phyloP scores from a whole-genome alignment of 2,888 invertebrate species.

The Synanthedon tipuliformis region DNA sequence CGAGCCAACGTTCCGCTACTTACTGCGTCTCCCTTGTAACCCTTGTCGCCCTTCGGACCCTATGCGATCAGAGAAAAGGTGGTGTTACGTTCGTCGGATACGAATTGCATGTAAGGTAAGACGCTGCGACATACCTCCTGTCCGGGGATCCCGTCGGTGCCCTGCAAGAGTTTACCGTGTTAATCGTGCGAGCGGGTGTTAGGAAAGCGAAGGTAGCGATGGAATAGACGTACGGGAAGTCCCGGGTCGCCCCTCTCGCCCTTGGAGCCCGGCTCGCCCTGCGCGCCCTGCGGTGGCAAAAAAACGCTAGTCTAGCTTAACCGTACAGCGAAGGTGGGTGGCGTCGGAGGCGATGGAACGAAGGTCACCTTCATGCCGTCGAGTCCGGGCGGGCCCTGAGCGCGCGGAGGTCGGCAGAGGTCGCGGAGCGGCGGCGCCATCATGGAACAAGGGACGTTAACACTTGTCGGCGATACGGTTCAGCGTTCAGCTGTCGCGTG shows the following conservation, averaged over 20 bases:
- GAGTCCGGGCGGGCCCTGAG: slow-evolving; percentile 91
- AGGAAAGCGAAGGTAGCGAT: not conserved
- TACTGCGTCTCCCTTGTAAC: slow-evolving; percentile 86
- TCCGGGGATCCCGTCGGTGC: slow-evolving; percentile 93
- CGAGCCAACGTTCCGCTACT: slow-evolving; percentile 44
- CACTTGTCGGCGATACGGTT: not conserved
- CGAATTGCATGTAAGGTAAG: no score
- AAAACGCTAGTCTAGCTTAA: no score
- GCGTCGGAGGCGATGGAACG: not conserved
- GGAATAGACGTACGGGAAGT: slow-evolving; percentile 80
- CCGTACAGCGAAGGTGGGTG: no score
- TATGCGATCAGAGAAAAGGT: slow-evolving; percentile 46
- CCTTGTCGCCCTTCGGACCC: slow-evolving; percentile 92
- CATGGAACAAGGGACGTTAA: slow-evolving; percentile 12
- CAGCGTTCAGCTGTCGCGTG: not conserved
- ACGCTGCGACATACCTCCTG: slow-evolving; percentile 76
- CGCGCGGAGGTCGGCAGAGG: slow-evolving; percentile 20
- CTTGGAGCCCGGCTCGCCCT: slow-evolving; percentile 91
- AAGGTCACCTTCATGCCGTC: slow-evolving; percentile 94
- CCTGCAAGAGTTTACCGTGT: slow-evolving; percentile 71
- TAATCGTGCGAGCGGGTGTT: not conserved
- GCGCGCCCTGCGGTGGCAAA: slow-evolving; percentile 80
- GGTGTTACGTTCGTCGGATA: slow-evolving; percentile 1
- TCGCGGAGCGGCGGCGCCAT: no score
- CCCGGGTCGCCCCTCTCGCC: slow-evolving; percentile 95